Evolutionary conservation across 1,140 invertebrate genomes (phyloP).

Genomic region (Meloidogyne exigua): DNA sequence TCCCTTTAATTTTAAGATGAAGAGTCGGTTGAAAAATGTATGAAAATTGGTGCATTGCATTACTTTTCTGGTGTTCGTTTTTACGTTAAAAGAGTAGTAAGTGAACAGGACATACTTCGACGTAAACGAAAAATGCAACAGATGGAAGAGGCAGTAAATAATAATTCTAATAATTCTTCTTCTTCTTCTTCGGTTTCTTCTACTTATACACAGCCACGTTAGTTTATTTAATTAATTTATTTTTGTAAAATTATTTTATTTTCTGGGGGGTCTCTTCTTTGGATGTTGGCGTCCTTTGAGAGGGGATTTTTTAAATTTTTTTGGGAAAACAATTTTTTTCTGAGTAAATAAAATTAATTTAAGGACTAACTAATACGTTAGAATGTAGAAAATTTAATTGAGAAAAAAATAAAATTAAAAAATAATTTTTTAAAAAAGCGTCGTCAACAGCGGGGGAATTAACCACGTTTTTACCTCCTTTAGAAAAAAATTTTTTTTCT

Average conservation of each 20-base stretch:
- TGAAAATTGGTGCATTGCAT: slow-evolving; percentile 13
- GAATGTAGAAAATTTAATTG: too few relatives aligned
- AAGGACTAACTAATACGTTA: too few relatives aligned
- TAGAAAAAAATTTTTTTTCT: neutral
- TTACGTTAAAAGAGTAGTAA: slow-evolving; percentile 20
- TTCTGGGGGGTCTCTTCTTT: too few relatives aligned
- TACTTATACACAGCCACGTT: neutral
- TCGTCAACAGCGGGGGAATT: too few relatives aligned
- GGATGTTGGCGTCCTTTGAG: too few relatives aligned
- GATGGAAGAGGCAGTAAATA: neutral
- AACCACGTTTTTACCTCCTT: too few relatives aligned
- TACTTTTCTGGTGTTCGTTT: slow-evolving; percentile 22
- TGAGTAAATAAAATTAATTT: too few relatives aligned
- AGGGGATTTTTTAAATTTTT: too few relatives aligned
- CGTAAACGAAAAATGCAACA: slow-evolving; percentile 25
- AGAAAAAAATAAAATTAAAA: too few relatives aligned
- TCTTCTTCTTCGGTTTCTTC: too few relatives aligned
- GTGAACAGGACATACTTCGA: slow-evolving; percentile 21
- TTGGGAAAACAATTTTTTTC: too few relatives aligned
- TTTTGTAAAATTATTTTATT: slow-evolving; percentile 2
- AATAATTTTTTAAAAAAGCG: too few relatives aligned
- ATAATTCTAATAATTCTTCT: neutral
- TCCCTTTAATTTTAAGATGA: neutral
- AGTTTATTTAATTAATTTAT: neutral
- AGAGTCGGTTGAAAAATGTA: slow-evolving; percentile 12